phyloP scores from a whole-genome alignment of 2,888 invertebrate genomes.

The Nysson spinosus region DNA sequence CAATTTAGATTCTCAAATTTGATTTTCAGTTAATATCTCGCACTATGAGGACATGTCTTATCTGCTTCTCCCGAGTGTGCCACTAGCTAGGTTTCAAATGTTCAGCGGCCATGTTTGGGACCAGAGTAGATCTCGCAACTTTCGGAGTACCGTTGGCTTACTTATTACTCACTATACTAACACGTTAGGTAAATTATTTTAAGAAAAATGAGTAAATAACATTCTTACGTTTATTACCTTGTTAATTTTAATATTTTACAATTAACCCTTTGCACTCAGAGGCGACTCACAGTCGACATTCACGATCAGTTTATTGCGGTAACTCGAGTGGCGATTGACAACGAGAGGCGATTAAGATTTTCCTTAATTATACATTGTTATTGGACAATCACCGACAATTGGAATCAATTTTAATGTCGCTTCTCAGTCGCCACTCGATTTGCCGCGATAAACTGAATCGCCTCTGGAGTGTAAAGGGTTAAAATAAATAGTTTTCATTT shows the following conservation, averaged over 20 bases:
- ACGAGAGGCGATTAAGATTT: not conserved
- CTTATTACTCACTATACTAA: slow-evolving; percentile 75
- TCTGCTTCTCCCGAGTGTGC: slow-evolving; percentile 77
- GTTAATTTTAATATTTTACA: not conserved
- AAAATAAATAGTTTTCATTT: too few relatives aligned
- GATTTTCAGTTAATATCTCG: slow-evolving; percentile 75
- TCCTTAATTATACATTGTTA: not conserved
- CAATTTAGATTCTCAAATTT: slow-evolving; percentile 50
- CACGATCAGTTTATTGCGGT: too few relatives aligned
- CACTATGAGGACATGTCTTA: slow-evolving; percentile 78
- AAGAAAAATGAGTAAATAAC: too few relatives aligned
- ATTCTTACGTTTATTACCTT: not conserved
- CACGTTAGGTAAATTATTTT: slow-evolving; percentile 73
- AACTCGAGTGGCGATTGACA: too few relatives aligned
- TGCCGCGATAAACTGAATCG: not conserved
- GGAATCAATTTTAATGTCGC: too few relatives aligned
- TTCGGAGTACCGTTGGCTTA: slow-evolving; percentile 75
- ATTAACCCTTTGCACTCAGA: too few relatives aligned
- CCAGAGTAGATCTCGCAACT: slow-evolving; percentile 77
- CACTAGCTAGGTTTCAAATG: slow-evolving; percentile 77
- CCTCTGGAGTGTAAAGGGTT: too few relatives aligned
- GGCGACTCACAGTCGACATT: too few relatives aligned
- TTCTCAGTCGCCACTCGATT: not conserved
- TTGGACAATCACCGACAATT: too few relatives aligned
- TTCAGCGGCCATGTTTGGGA: slow-evolving; percentile 77